Conservation (phyloP, 2,113 vertebrate genomes). For the Solenodon paradoxus region DNA sequence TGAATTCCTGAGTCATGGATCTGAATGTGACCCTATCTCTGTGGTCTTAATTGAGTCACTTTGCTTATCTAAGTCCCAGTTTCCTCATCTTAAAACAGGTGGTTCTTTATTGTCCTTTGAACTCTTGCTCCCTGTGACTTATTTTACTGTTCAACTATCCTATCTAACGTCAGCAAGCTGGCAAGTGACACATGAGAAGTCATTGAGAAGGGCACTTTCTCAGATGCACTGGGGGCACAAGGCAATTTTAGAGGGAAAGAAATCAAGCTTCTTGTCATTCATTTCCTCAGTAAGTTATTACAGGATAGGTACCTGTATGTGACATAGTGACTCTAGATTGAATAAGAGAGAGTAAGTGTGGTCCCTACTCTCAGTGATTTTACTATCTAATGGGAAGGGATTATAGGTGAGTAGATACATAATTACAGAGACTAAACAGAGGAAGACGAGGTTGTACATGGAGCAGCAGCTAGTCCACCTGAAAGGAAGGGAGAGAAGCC, state of each 20-base stretch:
- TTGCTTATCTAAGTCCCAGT: conserved; percentile 11
- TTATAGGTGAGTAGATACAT: not conserved
- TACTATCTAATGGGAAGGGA: not conserved
- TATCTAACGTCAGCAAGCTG: not conserved
- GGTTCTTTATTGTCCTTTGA: conserved; percentile 5
- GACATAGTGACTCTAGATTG: not conserved
- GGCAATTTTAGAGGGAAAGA: not conserved
- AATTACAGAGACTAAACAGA: not conserved
- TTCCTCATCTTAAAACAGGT: conserved; percentile 39
- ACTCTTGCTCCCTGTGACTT: not conserved
- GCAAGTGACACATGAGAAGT: not conserved
- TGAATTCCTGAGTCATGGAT: conserved; percentile 7
- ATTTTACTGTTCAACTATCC: not conserved
- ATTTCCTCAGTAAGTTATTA: not conserved
- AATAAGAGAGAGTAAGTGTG: not conserved
- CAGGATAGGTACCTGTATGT: not conserved
- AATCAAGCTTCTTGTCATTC: not conserved
- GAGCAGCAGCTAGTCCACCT: not conserved
- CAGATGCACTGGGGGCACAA: not conserved
- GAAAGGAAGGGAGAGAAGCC: not conserved
- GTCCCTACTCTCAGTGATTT: not conserved
- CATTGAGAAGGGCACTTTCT: not conserved
- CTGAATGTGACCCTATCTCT: not conserved
- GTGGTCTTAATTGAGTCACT: not conserved
- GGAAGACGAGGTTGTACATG: not conserved